Base-by-base conservation (phyloP, 2,797 vertebrate genomes). In the Parauchenoglanis ngamensis region DNA sequence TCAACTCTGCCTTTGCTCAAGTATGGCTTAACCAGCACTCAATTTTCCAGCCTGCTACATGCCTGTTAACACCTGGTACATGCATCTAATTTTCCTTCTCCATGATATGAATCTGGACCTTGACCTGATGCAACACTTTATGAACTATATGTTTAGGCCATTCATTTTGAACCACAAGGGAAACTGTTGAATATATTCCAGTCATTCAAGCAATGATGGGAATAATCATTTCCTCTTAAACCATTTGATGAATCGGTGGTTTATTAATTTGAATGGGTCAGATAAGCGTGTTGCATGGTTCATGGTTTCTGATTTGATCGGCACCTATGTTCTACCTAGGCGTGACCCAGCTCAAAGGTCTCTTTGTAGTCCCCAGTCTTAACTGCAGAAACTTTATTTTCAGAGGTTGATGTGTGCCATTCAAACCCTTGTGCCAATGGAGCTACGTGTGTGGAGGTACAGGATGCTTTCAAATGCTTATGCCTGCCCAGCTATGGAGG, bases 401-500 rank as follows among this genome's bases (percentile, higher is more conserved):
- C 98, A 99, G 98, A 98, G 94, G 95, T 97, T 93, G 98, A 99
- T 94, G 97, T 96, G 95, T 99, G 98, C 97, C 94, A 96, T 92
- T 94, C 97, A 96, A 97, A 97, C 94, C 98, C 97, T 94, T 99
- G 98, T 94, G 94, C 96, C 97, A 99, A 99, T 90, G 98, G 98
- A 98, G 98, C 97, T 95, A 99, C 98, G 96, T 99, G 98, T 96
- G 93, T 94, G 93, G 98, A 98, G 93, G 96, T 94, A 90, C 95
- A 95, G 95, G 96, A 97, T 95, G 95, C 96, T 97, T 98, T 97
- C 97, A 97, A 96, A 98, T 99, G 98, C 97, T 98, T 99, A 97
- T 99, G 98, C 97, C 98, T 99, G 95, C 98, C 98, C 95, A 99
- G 97, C 98, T 99, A 99, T 94, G 96, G 96, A 98, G 98, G 98